Percentiles rank a stretch among this genome's conserved stretches.
Evolutionary conservation across 1,140 invertebrate species (phyloP).

Genomic region (Caerostris extrusa): DNA sequence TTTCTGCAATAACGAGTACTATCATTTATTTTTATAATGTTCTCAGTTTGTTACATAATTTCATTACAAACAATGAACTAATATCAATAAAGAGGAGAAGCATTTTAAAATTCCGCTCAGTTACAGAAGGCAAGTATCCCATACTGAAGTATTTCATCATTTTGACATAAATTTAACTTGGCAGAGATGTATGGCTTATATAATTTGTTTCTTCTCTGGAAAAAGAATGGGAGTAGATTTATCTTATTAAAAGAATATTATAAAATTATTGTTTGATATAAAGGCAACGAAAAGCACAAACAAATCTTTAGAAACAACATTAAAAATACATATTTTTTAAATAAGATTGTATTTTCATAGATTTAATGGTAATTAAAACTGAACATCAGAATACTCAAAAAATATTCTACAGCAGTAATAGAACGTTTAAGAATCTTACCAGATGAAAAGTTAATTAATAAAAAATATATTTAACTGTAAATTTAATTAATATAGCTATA

Average conservation of each 20-base stretch:
- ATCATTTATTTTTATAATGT: neutral
- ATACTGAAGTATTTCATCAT: neutral
- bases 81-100: neutral
- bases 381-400: too few species aligned
- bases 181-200: neutral
- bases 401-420: too few species aligned
- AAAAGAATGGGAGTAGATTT: neutral
- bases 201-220: neutral
- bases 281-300: neutral
- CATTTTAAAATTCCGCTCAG: too few species aligned
- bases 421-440: too few species aligned
- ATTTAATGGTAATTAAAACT: too few species aligned
- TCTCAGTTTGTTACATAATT: neutral
- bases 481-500: too few species aligned
- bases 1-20: slow-evolving; percentile 56
- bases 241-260: neutral
- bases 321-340: too few species aligned
- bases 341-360: too few species aligned
- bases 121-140: neutral
- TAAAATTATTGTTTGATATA: neutral
- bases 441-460: too few species aligned
- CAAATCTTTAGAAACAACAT: neutral
- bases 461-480: too few species aligned
- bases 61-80: neutral
- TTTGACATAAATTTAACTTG: neutral